Base-by-base conservation (phyloP, 2,113 vertebrate genomes). In the Tyrannus savana region DNA sequence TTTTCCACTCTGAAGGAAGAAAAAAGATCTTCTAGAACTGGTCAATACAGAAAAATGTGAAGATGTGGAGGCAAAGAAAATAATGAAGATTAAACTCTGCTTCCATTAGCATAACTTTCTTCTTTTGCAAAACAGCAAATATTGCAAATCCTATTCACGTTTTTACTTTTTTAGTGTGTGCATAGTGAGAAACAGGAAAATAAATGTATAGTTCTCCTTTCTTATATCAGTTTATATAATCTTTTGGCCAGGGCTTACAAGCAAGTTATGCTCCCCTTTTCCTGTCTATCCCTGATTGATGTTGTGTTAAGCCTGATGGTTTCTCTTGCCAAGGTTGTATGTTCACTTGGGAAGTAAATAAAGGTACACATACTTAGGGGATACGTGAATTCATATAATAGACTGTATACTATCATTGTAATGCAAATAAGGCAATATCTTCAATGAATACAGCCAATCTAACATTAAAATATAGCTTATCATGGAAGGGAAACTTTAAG, bases 371-470 rank as follows among this genome's bases (percentile, higher is more conserved):
- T 68, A 69, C 67, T 89, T 84, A 73, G 50, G 67, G 71, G 84
- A 64, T 71, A 95, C 67, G 72, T 89, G 85, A 89, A 92, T 92
- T 14, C 79, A 12, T 60, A 16, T 46, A 74, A 73, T 68, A 21
- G 25, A 49, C 14, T 55, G 60, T 74, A n/a, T 47, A 3, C 66
- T 59, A 22, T 59, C 83, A 96, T 79, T 94, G 82, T 95, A 73
- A 96, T 96, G 84, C 69, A 96, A 96, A 97, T 89, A 78, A 88
- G 62, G 67, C 47, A 80, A 18, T 53, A 62, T 64, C 76, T 84
- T 74, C 37, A 72, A 31, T 91, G 79, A 96, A 96, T 93, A 63
- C 68, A 78, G 79, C 71, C 78, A 92, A 94, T 91, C 77, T 95
- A 95, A 76, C 71, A 79, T 58, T 67, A 68, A 88, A 96, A 91